A percentile compares a stretch with the other conserved stretches of the same genome.
These are phyloP conservation scores for Thalpophila matura DNA, from an alignment of 2,888 invertebrate species.

Conservation along the genomic window DNA sequence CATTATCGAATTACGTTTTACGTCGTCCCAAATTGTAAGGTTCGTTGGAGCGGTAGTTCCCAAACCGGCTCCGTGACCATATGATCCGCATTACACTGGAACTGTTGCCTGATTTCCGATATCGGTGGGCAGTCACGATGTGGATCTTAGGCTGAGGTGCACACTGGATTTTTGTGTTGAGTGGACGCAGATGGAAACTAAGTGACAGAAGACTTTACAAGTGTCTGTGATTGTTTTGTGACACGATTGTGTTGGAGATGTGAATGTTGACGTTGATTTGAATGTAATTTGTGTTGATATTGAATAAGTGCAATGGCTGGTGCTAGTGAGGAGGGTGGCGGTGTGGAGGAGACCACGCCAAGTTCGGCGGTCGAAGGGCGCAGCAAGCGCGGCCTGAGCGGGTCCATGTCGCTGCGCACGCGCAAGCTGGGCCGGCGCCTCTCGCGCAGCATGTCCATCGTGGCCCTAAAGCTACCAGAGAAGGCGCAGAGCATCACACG, in stretches of 20 bases:
- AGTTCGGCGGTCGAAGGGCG: conserved; percentile 69
- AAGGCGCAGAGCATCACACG: conserved; percentile 92
- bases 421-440: conserved; percentile 88
- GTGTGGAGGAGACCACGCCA: conserved; percentile 74
- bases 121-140: conserved; percentile 80
- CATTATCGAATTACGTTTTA: conserved; percentile 64
- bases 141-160: conserved; percentile 81
- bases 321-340: conserved; percentile 81
- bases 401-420: conserved; percentile 88
- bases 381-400: conserved; percentile 83
- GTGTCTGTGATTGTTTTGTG: conserved; percentile 77
- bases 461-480: conserved; percentile 89
- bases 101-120: conserved; percentile 76
- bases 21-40: conserved; percentile 64
- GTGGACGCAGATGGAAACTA: conserved; percentile 70
- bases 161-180: conserved; percentile 72
- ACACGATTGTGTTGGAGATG: conserved; percentile 80
- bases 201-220: conserved; percentile 80
- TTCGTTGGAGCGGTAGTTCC: conserved; percentile 59
- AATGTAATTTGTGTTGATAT: conserved; percentile 70
- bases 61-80: conserved; percentile 84
- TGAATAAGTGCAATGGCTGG: conserved; percentile 85
- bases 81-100: conserved; percentile 78
- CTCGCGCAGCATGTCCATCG: conserved; percentile 90
- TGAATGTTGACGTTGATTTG: conserved; percentile 80